These are phyloP conservation scores for Volucella bombylans DNA, from an alignment of 2,888 invertebrate genomes.

Conservation along the genomic window DNA sequence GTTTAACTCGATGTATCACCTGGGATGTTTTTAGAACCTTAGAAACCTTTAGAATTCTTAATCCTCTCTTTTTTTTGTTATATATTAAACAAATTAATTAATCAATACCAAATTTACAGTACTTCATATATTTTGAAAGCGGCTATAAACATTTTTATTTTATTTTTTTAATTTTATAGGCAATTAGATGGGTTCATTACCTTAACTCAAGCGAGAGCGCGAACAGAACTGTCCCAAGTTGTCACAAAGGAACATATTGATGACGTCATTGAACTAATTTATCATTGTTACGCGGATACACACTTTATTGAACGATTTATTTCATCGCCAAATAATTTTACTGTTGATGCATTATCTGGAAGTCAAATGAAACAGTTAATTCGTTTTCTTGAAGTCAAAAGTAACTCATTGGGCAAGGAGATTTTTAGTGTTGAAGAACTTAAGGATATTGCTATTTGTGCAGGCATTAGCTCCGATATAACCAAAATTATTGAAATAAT, in stretches of 20 bases:
- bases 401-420: slow-evolving; percentile 87
- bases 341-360: slow-evolving; percentile 88
- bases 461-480: slow-evolving; percentile 84
- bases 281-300: slow-evolving; percentile 89
- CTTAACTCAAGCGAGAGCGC: slow-evolving; percentile 93
- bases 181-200: slow-evolving; percentile 95
- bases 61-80: no score
- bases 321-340: slow-evolving; percentile 85
- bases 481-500: slow-evolving; percentile 88
- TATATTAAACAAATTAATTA: no score
- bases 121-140: no score
- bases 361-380: slow-evolving; percentile 89
- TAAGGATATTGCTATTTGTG: slow-evolving; percentile 87
- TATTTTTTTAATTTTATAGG: slow-evolving; percentile 80
- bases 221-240: slow-evolving; percentile 91
- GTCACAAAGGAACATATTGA: slow-evolving; percentile 91
- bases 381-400: slow-evolving; percentile 86
- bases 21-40: no score
- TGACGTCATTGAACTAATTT: slow-evolving; percentile 93
- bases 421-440: slow-evolving; percentile 90
- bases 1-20: no score
- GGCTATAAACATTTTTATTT: no score
- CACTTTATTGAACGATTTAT: slow-evolving; percentile 85
- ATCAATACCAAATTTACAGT: no score
- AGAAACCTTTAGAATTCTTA: no score